Evolutionary conservation across 2,888 invertebrate species (phyloP), one percentile per base, ranked within the genome.

Genomic region (Caenorhabditis sp.): DNA sequence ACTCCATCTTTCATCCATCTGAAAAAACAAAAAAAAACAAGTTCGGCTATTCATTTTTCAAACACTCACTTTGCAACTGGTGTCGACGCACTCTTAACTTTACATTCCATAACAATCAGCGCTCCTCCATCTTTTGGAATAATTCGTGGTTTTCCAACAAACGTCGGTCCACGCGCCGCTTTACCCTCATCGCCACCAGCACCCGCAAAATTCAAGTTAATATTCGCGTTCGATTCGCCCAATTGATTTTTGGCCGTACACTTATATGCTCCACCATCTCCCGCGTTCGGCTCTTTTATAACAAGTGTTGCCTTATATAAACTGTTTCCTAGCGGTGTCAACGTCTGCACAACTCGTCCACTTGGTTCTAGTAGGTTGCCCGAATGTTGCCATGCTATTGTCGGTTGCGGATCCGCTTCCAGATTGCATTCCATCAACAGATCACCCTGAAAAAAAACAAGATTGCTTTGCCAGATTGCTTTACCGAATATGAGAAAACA

Each of bases 141-240:
- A 90, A 99, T 99, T 90, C 94, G 93, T 80, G 99, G 99, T 91
- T 97, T 97, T 91, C 96, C 96, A 88, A 95, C 92, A 89, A 99
- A 97, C 27, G 94, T 94, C 66, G 97, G 97, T 36, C 86, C 87
- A 58, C 77, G 75, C 54, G 69, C 62, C 58, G n/a, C n/a, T n/a
- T 78, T 79, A 63, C 66, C 60, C 66, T 83, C 80, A 62, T 83
- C 78, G 88, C 94, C 93, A 84, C 93, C 93, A 55, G 83, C 84
- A 79, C 95, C 95, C 93, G 95, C 95, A 91, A 97, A 95, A 91
- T 99, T 99, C 88, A 99, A 93, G 89, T 97, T 95, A 91, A 99
- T 97, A 91, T 97, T 99, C 87, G 99, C 99, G 91, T 99, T 99
- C 91, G 96, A 96, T 92, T 99, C 97, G 90, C 99, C 99, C 90